Base-by-base conservation (phyloP, 1,140 invertebrate genomes). In the Drosophila lacteicornis region DNA sequence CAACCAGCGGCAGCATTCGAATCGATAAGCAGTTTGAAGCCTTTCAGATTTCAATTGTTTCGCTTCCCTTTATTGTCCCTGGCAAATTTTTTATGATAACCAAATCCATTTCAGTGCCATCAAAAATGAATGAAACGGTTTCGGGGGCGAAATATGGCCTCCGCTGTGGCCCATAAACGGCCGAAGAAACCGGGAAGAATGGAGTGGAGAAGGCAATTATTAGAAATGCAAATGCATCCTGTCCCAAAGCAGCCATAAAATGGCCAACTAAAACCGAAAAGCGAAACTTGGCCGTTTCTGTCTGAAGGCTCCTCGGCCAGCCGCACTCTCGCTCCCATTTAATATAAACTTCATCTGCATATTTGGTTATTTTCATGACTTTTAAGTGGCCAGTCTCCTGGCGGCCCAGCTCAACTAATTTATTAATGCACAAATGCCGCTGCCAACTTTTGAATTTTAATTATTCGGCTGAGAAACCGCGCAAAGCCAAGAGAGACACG, bases 21-120 rank as follows among this genome's bases (percentile, higher is more conserved):
- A 86, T 86, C 83, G 82, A 86, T 86, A 86, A 86, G 83, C 82
- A 82, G 82, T 76, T 76, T 82, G 45, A 85, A 86, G 82, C 79
- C 79, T 75, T 73, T 51, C 50, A 86, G 82, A 86, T 82, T 86
- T 87, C 61, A 85, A 82, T 86, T 86, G 79, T 77, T 86, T 82
- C 75, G 66, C 55, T 79, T 60, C 68, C 25, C 60, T 73, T 79
- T 75, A 85, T 82, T 86, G 82, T 85, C 46, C 47, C 42, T 47
- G 47, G 68, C 57, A 70, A 65, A 71, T 60, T 84, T 81, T 85
- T 75, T 79, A 85, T 81, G 82, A 78, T 74, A 78, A 62, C 68
- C 69, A 79, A 86, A 82, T 86, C 79, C 67, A 75, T 85, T 81
- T 81, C 74, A 77, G 66, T 67, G 56, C 75, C 75, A 78, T 78